Evolutionary conservation across 2,113 vertebrate genomes (phyloP).

Genomic region (Charina bottae): DNA sequence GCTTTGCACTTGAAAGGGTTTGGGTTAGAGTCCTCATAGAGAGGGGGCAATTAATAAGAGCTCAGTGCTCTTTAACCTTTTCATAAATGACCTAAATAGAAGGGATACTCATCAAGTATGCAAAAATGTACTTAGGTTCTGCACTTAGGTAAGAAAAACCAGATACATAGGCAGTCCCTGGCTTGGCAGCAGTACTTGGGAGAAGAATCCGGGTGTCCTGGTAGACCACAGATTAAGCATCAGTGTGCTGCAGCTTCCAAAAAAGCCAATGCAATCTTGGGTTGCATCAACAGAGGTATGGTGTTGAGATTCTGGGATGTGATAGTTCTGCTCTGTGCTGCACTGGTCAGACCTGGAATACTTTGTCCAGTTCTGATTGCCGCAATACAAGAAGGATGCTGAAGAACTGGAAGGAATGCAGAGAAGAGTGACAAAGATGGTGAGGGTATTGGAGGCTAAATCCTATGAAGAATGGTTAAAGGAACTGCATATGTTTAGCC

Average conservation of each 20-base stretch:
- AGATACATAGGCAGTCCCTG: not conserved
- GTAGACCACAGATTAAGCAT: not conserved
- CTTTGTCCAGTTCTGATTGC: not conserved
- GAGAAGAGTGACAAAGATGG: not conserved
- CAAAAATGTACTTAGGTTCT: not conserved
- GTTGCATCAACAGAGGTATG: not conserved
- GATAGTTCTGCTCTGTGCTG: not conserved
- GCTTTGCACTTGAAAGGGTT: not conserved
- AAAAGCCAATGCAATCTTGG: not conserved
- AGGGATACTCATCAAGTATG: not conserved
- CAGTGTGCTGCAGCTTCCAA: not conserved
- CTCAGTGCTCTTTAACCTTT: not conserved
- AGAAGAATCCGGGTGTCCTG: not conserved
- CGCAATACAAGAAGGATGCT: not conserved
- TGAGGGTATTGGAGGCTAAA: not conserved
- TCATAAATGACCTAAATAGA: not conserved
- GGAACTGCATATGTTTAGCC: not conserved
- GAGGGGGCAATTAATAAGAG: not conserved
- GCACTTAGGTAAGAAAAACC: not conserved
- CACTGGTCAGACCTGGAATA: not conserved
- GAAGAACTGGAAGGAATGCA: not conserved
- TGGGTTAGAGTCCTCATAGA: not conserved
- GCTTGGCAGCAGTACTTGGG: not conserved
- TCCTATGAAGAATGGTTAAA: not conserved
- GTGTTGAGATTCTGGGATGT: not conserved